phyloP scores from a whole-genome alignment of 2,113 vertebrate genomes.

The Cyprinodon brontotheroides region DNA sequence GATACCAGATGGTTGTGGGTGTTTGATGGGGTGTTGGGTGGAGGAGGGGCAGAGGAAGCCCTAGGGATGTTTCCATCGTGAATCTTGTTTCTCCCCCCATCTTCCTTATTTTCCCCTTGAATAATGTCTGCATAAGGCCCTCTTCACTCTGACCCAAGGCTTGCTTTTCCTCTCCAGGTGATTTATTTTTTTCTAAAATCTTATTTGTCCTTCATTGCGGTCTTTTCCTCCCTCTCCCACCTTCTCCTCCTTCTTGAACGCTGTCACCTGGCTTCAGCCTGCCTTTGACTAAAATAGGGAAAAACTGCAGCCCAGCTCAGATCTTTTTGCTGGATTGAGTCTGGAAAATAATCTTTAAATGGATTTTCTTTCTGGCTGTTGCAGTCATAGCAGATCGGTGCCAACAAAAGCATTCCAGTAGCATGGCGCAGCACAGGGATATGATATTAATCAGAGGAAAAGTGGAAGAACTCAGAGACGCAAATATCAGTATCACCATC shows the following conservation, averaged over 20 bases:
- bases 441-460: constrained; percentile 71
- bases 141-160: constrained; percentile 29
- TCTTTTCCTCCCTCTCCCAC: constrained; percentile 5
- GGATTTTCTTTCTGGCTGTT: constrained; percentile 65
- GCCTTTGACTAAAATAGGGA: constrained; percentile 78
- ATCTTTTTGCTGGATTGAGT: constrained; percentile 35
- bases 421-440: constrained; percentile 61
- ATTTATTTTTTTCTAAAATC: constrained; percentile 26
- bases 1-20: constrained; percentile 59
- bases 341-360: constrained; percentile 64
- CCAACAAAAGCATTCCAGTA: constrained; percentile 79
- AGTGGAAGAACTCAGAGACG: constrained; percentile 66
- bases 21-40: constrained; percentile 44
- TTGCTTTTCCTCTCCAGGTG: constrained; percentile 45
- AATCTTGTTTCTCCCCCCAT: constrained; percentile 19
- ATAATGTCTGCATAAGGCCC: constrained; percentile 41
- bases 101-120: constrained; percentile 15
- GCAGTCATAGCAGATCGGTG: constrained; percentile 54
- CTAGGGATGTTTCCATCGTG: constrained; percentile 35
- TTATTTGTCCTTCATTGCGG: constrained; percentile 19
- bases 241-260: background rate
- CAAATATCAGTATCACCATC: constrained; percentile 20
- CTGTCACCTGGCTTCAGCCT: constrained; percentile 55
- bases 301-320: constrained; percentile 47
- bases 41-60: constrained; percentile 28